phyloP scores from a whole-genome alignment of 1,140 invertebrate species.

The Caerostris extrusa region DNA sequence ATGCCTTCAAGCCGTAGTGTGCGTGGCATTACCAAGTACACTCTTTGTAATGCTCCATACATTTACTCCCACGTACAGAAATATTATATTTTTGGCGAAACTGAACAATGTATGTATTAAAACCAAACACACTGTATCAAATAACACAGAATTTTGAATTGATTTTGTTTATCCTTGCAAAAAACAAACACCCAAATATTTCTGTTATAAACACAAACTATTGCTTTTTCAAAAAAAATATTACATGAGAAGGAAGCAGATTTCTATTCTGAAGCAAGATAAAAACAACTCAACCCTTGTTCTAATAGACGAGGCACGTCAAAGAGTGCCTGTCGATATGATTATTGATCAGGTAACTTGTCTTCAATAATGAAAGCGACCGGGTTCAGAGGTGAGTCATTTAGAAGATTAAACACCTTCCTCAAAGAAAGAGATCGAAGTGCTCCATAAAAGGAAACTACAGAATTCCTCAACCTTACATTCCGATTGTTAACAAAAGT shows the following conservation, averaged over 20 bases:
- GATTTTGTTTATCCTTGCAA: too few species aligned
- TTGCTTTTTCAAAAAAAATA: not conserved
- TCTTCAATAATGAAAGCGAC: not conserved
- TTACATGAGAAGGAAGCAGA: not conserved
- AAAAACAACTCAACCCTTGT: not conserved
- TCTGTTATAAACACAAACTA: not conserved
- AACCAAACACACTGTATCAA: too few species aligned
- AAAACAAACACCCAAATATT: not conserved
- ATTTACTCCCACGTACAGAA: too few species aligned
- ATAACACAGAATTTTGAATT: too few species aligned
- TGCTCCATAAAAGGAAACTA: not conserved
- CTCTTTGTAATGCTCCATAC: too few species aligned
- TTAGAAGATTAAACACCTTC: slow-evolving; percentile 18
- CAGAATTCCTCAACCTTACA: not conserved
- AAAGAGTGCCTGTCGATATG: not conserved
- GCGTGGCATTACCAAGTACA: too few species aligned
- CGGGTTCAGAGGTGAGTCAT: not conserved
- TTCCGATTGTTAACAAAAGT: not conserved
- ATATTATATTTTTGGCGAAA: too few species aligned
- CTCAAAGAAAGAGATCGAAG: not conserved
- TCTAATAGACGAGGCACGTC: not conserved
- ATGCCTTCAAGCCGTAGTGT: too few species aligned
- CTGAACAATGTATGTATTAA: too few species aligned
- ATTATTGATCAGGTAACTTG: slow-evolving; percentile 25
- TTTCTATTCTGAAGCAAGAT: too few species aligned